Base-by-base conservation (phyloP, 2,797 vertebrate species). In the Syngnathus acus region DNA sequence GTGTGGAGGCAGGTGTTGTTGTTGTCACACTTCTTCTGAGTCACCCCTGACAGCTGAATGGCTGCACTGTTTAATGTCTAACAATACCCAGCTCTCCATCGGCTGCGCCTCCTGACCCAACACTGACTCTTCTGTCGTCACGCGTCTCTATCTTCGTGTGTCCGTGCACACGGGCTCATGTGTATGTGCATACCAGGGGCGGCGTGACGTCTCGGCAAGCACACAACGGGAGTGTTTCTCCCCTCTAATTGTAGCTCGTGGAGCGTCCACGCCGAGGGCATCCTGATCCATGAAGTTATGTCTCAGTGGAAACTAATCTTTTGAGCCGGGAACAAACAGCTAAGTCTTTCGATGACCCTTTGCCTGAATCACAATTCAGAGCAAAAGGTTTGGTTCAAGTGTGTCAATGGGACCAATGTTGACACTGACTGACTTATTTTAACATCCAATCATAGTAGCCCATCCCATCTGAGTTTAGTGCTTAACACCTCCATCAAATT, bases 21-120 rank as follows among this genome's bases (percentile, higher is more conserved):
- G 75, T 62, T 61, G 75, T 77, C 78, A 73, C 65, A 67, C 40
- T 71, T 75, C 71, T 85, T 82, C 85, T 86, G 89, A 89, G 67
- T 89, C 88, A 89, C 75, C 82, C 77, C 54, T 65, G 66, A 69
- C 79, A 48, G n/a, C 68, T 89, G 77, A 89, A 89, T 86, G 86
- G 68, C 58, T 55, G 65, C 83, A 87, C 78, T 88, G 87, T 86
- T 80, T 42, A 72, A 74, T 58, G 74, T 81, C 78, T 81, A 84
- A 91, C 89, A 91, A 90, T 89, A 78, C 79, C 62, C 60, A 67
- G 45, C 45, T 89, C 84, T 90, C 81, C 77, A 68, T 69, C 62
- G 80, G 57, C 72, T 42, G 26, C 63, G 74, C 68, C 74, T 69
- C 78, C 79, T 86, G 86, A 88, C 87, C 84, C 77, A 79, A 84